phyloP scores from a whole-genome alignment of 1,140 invertebrate genomes.

The Physella acuta region DNA sequence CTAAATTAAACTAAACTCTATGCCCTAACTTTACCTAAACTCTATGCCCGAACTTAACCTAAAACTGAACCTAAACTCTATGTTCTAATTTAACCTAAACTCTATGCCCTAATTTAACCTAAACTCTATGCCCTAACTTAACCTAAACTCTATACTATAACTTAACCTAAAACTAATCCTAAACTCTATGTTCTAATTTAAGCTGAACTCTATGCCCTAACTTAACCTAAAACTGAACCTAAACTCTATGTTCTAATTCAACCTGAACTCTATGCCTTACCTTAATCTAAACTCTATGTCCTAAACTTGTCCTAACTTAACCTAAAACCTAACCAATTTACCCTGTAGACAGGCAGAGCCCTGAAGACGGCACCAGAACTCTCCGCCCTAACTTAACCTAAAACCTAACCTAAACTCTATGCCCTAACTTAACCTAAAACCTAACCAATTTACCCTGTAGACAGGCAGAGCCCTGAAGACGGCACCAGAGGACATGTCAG shows the following conservation, averaged over 20 bases:
- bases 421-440: neutral
- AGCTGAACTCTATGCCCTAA: too few species aligned
- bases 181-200: neutral
- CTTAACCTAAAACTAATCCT: neutral
- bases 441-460: constrained; percentile 31
- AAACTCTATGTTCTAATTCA: neutral
- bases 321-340: constrained; percentile 34
- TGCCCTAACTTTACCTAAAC: too few species aligned
- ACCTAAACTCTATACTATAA: too few species aligned
- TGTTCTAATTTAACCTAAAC: too few species aligned
- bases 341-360: constrained; percentile 53
- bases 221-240: too few species aligned
- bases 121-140: too few species aligned
- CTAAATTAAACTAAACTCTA: too few species aligned
- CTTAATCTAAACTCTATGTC: too few species aligned
- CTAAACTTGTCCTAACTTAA: too few species aligned
- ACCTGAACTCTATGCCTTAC: neutral
- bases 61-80: neutral
- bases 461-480: constrained; percentile 53
- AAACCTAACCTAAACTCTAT: neutral
- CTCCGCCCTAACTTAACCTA: too few species aligned
- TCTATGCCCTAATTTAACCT: too few species aligned
- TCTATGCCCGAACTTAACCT: too few species aligned
- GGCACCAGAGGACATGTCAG: constrained; percentile 45
- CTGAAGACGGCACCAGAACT: constrained; percentile 56